Evolutionary conservation across 2,888 invertebrate species (phyloP).

Genomic region (Eupithecia insigniata): DNA sequence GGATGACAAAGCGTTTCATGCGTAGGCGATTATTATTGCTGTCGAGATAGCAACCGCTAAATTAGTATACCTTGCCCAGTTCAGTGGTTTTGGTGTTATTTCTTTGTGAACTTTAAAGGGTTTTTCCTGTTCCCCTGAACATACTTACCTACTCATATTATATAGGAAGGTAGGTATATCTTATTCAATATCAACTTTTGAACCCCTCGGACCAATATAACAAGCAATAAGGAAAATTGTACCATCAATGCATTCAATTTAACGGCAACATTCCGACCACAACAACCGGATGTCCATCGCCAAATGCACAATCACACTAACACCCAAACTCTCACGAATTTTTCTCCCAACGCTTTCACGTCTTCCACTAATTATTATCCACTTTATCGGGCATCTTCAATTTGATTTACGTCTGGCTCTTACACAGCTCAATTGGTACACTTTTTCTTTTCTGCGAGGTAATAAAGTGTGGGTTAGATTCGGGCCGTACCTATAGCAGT

Average conservation of each 20-base stretch:
- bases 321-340: conserved; percentile 83
- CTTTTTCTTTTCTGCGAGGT: conserved; percentile 80
- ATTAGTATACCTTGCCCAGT: conserved; percentile 16
- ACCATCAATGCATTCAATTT: conserved; percentile 29
- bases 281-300: conserved; percentile 78
- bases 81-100: background rate
- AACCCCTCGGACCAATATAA: background rate
- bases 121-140: background rate
- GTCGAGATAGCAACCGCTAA: conserved; percentile 22
- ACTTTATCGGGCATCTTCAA: conserved; percentile 84
- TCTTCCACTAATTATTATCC: conserved; percentile 84
- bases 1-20: conserved; percentile 29
- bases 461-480: conserved; percentile 65
- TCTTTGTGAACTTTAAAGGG: conserved; percentile 1
- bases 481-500: conserved; percentile 52
- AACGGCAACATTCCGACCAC: conserved; percentile 46
- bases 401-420: conserved; percentile 83
- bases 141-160: background rate
- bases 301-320: conserved; percentile 83
- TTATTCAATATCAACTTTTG: background rate
- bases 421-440: conserved; percentile 80
- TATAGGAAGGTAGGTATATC: background rate
- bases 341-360: conserved; percentile 84
- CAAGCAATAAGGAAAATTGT: conserved; percentile 22
- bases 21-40: conserved; percentile 29